phyloP scores from a whole-genome alignment of 1,140 invertebrate genomes.

The Drosophila pallidifrons region DNA sequence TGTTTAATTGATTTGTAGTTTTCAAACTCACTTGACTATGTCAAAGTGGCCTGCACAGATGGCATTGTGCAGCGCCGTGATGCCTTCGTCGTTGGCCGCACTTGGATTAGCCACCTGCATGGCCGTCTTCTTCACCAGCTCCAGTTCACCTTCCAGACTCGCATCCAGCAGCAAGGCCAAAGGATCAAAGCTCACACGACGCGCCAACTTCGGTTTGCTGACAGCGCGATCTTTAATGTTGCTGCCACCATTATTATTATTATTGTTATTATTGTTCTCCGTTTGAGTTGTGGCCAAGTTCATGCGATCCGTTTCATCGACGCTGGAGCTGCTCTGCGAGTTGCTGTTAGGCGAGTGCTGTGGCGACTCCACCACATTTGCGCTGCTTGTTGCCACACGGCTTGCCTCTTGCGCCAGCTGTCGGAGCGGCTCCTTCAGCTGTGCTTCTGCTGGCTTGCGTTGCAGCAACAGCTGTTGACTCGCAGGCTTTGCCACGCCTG shows the following conservation, averaged over 20 bases:
- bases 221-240: conserved; percentile 86
- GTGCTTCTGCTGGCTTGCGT: conserved; percentile 93
- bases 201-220: conserved; percentile 89
- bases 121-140: conserved; percentile 97
- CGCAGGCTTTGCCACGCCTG: conserved; percentile 50
- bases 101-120: conserved; percentile 97
- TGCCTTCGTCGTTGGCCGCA: conserved; percentile 98
- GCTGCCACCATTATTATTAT: conserved; percentile 2
- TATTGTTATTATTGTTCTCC: conserved; percentile 14
- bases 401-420: conserved; percentile 21
- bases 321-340: conserved; percentile 57
- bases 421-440: conserved; percentile 75
- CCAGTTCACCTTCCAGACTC: conserved; percentile 98
- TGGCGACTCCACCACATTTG: conserved; percentile 44
- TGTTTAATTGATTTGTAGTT: too few relatives aligned
- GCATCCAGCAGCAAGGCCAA: conserved; percentile 98
- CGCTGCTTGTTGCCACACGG: background rate
- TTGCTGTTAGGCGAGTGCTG: conserved; percentile 71
- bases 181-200: conserved; percentile 98
- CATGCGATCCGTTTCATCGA: conserved; percentile 73
- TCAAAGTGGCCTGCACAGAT: conserved; percentile 99
- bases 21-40: conserved; percentile 94
- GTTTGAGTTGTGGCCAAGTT: conserved; percentile 16
- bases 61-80: conserved; percentile 99
- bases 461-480: conserved; percentile 85